Conservation (phyloP, 2,797 vertebrate species). For the Xenentodon cancila region DNA sequence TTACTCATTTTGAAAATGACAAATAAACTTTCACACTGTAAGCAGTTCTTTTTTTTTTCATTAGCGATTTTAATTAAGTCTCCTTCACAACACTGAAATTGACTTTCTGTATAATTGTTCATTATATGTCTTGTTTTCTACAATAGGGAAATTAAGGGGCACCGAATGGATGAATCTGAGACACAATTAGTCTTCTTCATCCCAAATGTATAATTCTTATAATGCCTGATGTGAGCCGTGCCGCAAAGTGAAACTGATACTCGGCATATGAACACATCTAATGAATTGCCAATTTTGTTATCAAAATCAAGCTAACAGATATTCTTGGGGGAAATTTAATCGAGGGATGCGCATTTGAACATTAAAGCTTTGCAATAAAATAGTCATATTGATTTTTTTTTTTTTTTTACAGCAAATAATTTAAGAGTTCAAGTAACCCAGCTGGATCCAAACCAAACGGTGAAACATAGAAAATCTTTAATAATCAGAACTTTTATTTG, state of each 20-base stretch:
- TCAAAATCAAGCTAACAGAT: slow-evolving; percentile 79
- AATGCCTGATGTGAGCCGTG: slow-evolving; percentile 79
- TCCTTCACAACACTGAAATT: slow-evolving; percentile 83
- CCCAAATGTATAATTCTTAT: slow-evolving; percentile 84
- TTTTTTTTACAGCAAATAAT: slow-evolving; percentile 38
- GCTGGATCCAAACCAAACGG: slow-evolving; percentile 4
- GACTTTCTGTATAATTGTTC: slow-evolving; percentile 89
- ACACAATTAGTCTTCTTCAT: slow-evolving; percentile 86
- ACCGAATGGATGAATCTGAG: slow-evolving; percentile 84
- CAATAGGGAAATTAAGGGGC: slow-evolving; percentile 84
- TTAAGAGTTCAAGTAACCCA: slow-evolving; percentile 16
- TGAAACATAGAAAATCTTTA: neutral
- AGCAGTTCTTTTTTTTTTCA: slow-evolving; percentile 81
- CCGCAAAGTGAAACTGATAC: slow-evolving; percentile 82
- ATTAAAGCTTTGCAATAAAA: slow-evolving; percentile 37
- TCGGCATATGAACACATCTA: slow-evolving; percentile 83
- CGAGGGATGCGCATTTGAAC: slow-evolving; percentile 46
- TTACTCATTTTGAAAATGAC: slow-evolving; percentile 80
- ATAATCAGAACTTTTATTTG: slow-evolving; percentile 18
- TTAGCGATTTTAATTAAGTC: slow-evolving; percentile 89
- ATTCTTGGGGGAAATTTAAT: slow-evolving; percentile 74
- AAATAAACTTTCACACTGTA: slow-evolving; percentile 79
- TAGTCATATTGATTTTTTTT: slow-evolving; percentile 38
- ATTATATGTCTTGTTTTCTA: slow-evolving; percentile 86
- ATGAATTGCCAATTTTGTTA: slow-evolving; percentile 83